Conservation (phyloP, 2,797 vertebrate species). For the Platalea minor region DNA sequence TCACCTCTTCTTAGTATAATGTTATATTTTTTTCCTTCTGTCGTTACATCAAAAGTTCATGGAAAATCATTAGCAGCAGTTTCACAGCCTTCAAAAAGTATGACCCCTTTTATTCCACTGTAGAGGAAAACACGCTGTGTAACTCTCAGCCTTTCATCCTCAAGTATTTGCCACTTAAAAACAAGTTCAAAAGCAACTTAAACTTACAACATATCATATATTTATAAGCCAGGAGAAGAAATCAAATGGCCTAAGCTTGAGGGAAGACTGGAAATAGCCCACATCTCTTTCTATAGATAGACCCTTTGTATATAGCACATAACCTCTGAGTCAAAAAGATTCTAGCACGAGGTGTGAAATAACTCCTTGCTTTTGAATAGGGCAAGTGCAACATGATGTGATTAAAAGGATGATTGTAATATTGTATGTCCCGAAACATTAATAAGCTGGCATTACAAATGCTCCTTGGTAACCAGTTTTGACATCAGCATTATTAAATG, state of each 20-base stretch:
- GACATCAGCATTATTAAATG: constrained; percentile 58
- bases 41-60: constrained; percentile 8
- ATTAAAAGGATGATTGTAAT: constrained; percentile 56
- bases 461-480: constrained; percentile 46
- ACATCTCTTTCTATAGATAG: background rate
- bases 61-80: constrained; percentile 31
- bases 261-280: background rate
- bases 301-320: background rate
- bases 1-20: background rate
- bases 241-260: background rate
- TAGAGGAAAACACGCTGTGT: background rate
- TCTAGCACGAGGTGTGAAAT: background rate
- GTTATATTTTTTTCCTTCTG: background rate
- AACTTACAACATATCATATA: background rate
- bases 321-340: background rate
- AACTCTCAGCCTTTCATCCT: constrained; percentile 36
- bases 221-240: constrained; percentile 28
- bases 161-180: constrained; percentile 41
- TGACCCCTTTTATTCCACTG: constrained; percentile 7
- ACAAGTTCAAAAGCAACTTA: constrained; percentile 24
- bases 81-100: constrained; percentile 25
- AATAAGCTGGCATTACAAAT: constrained; percentile 54
- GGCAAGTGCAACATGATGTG: constrained; percentile 21
- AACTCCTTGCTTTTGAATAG: background rate
- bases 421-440: constrained; percentile 28